A percentile compares a stretch with the other conserved stretches of the same genome.
Conservation (phyloP, 2,113 vertebrate genomes). For the Hemibagrus wyckioides region DNA sequence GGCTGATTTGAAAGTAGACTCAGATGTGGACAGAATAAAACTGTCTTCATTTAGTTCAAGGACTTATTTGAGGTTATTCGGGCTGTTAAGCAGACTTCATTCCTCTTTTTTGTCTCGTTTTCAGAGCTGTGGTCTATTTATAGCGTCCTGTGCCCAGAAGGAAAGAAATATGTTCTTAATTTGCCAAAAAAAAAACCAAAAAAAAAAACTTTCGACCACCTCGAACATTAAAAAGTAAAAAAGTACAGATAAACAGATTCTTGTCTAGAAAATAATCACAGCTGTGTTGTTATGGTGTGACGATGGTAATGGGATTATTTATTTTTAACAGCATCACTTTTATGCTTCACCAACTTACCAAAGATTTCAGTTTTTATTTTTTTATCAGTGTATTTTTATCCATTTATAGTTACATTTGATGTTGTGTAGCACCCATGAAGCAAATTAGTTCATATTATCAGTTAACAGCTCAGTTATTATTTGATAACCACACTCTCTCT, state of each 20-base stretch:
- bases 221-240: neutral
- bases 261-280: neutral
- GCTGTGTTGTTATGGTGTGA: neutral
- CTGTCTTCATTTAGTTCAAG: constrained; percentile 19
- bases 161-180: neutral
- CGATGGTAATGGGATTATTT: neutral
- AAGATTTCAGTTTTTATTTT: neutral
- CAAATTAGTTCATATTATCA: neutral
- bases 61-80: constrained; percentile 27
- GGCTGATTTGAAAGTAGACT: constrained; percentile 1
- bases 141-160: neutral
- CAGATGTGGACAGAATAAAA: constrained; percentile 27
- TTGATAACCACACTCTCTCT: neutral
- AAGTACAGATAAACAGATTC: neutral
- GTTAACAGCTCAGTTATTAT: neutral
- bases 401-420: neutral
- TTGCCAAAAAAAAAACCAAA: neutral
- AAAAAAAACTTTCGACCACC: neutral
- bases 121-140: neutral
- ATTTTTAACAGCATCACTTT: neutral
- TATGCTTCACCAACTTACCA: neutral
- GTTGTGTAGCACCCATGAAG: neutral
- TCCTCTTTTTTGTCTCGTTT: constrained; percentile 1
- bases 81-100: constrained; percentile 24
- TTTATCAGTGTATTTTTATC: too few relatives aligned